A percentile compares a stretch with the other conserved stretches of the same genome.
Evolutionary conservation across 1,140 invertebrate species (phyloP).

Genomic region (Drosophila rufa): DNA sequence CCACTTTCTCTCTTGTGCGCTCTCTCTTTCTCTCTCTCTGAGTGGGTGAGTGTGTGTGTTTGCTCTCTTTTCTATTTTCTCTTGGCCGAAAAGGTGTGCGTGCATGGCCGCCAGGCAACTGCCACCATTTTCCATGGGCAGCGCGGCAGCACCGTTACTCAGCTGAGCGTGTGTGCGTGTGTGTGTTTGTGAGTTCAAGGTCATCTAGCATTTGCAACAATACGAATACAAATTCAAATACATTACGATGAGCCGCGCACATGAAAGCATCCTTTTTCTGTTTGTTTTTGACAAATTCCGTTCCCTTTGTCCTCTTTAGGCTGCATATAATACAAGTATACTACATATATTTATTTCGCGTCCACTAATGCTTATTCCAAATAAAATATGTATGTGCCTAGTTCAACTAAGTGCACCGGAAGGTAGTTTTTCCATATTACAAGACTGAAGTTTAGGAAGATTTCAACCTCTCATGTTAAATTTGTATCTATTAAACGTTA

Average conservation of each 20-base stretch:
- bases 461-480: too few species aligned
- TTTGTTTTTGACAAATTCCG: constrained; percentile 63
- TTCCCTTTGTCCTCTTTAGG: constrained; percentile 6
- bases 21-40: constrained; percentile 3
- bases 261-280: constrained; percentile 66
- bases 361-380: constrained; percentile 4
- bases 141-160: constrained; percentile 42
- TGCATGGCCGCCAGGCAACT: constrained; percentile 72
- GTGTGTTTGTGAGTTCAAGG: constrained; percentile 80
- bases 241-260: constrained; percentile 66
- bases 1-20: constrained; percentile 40
- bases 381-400: constrained; percentile 11
- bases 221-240: constrained; percentile 77
- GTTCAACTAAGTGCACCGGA: constrained; percentile 1
- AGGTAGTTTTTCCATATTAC: too few species aligned
- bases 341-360: not conserved
- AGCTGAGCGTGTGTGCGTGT: constrained; percentile 33
- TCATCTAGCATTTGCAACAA: constrained; percentile 84
- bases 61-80: constrained; percentile 47
- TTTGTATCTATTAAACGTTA: too few species aligned
- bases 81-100: constrained; percentile 69
- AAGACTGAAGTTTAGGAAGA: too few species aligned
- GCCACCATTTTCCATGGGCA: constrained; percentile 54
- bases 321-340: not conserved
- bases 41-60: not conserved